These are phyloP conservation scores for Acleris cristana DNA, from an alignment of 2,888 invertebrate species.

Conservation along the genomic window DNA sequence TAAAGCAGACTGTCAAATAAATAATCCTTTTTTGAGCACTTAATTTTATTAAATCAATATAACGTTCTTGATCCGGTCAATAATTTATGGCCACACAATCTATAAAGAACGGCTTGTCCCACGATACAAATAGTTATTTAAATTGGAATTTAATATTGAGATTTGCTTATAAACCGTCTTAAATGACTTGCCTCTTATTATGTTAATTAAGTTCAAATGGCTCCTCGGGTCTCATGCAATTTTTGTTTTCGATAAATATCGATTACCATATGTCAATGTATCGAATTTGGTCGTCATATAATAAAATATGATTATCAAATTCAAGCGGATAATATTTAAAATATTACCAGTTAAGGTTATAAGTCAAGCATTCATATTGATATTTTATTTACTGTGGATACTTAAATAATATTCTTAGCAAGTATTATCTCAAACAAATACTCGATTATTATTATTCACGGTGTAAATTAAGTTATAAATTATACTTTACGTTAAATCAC, in stretches of 20 bases:
- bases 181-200: conserved; percentile 58
- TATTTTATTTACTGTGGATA: conserved; percentile 34
- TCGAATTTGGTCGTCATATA: conserved; percentile 57
- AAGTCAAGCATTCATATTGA: conserved; percentile 37
- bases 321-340: conserved; percentile 43
- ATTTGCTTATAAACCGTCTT: conserved; percentile 55
- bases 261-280: conserved; percentile 62
- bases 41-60: conserved; percentile 32
- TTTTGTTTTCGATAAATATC: conserved; percentile 40
- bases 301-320: conserved; percentile 57
- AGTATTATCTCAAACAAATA: conserved; percentile 19
- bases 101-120: conserved; percentile 37
- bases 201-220: conserved; percentile 52
- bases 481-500: conserved; percentile 7
- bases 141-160: conserved; percentile 52
- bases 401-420: conserved; percentile 13
- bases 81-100: conserved; percentile 33
- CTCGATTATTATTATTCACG: conserved; percentile 14
- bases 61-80: conserved; percentile 19
- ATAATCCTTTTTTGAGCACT: conserved; percentile 3
- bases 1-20: no score
- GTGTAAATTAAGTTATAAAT: conserved; percentile 28
- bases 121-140: conserved; percentile 46
- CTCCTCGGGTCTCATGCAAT: conserved; percentile 36
- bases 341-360: conserved; percentile 35